A percentile compares a stretch with the other conserved stretches of the same genome.
Evolutionary conservation across 37 sponge, comb jelly and placozoan genomes (phyloP).

Genomic region (Chondrilla cf. caribensis): DNA sequence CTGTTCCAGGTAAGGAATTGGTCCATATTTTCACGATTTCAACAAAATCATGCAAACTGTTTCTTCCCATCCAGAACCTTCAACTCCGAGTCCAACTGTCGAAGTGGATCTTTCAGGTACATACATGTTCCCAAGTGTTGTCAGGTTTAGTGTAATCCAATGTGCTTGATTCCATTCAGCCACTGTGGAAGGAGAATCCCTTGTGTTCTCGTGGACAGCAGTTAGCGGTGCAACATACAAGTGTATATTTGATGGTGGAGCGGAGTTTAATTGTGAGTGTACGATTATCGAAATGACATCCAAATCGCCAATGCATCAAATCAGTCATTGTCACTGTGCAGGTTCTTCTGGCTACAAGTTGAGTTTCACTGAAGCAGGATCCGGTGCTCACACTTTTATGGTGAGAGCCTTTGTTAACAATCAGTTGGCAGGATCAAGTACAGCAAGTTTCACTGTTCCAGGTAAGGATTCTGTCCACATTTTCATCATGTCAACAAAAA

Average conservation of each 20-base stretch:
- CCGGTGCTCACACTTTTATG: background rate
- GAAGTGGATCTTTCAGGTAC: no score
- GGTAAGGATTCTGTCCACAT: no score
- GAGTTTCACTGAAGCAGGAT: background rate
- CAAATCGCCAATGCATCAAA: no score
- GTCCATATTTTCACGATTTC: no score
- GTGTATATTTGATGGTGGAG: background rate
- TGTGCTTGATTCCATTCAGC: background rate
- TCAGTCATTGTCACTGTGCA: background rate
- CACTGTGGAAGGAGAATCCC: background rate
- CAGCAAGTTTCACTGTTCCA: background rate
- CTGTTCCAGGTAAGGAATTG: no score
- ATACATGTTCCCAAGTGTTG: no score
- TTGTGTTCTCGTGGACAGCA: background rate
- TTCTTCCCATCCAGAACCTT: no score
- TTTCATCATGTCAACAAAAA: no score
- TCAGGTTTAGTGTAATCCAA: background rate
- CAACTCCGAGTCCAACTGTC: no score
- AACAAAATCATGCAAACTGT: no score
- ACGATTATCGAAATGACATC: no score
- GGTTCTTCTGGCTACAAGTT: background rate
- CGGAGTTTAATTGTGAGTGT: background rate
- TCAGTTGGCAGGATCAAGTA: background rate
- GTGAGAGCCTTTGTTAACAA: background rate
- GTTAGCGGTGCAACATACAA: background rate